phyloP scores from a whole-genome alignment of 2,797 vertebrate species.

The Danionella dracula region DNA sequence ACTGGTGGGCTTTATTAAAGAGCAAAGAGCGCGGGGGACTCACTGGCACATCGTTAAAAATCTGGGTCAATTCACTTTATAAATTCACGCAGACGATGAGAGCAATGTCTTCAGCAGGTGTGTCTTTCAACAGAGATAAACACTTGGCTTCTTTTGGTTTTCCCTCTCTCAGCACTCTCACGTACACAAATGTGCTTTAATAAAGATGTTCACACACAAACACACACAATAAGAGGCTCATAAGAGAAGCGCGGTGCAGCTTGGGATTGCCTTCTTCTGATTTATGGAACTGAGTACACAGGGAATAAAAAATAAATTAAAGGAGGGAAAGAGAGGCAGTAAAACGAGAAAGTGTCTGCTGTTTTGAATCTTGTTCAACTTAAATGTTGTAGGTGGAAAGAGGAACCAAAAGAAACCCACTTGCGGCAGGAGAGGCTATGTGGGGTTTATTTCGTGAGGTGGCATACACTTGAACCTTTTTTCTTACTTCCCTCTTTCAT shows the following conservation, averaged over 20 bases:
- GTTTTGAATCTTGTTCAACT: background rate
- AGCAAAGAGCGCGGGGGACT: constrained; percentile 14
- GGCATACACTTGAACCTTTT: no score
- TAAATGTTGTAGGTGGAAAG: no score
- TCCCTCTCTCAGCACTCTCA: background rate
- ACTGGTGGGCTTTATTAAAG: constrained; percentile 1
- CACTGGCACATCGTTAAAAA: constrained; percentile 20
- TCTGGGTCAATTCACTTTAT: constrained; percentile 26
- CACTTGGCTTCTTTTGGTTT: background rate
- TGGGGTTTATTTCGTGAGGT: no score
- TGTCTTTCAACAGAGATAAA: constrained; percentile 1
- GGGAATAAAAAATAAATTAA: constrained; percentile 33
- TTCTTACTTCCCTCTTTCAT: no score
- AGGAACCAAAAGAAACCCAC: no score
- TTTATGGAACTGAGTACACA: constrained; percentile 54
- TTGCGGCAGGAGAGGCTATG: no score
- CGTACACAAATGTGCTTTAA: constrained; percentile 5
- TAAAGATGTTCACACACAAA: background rate
- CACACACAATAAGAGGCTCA: background rate
- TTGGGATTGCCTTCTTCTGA: constrained; percentile 67
- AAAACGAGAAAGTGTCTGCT: background rate
- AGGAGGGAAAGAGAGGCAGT: constrained; percentile 1
- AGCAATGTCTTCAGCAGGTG: background rate
- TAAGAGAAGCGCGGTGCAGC: constrained; percentile 45
- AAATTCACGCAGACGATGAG: background rate